These are phyloP conservation scores for Leptinotarsa tumamoca DNA, from an alignment of 2,888 invertebrate genomes.

Conservation along the genomic window DNA sequence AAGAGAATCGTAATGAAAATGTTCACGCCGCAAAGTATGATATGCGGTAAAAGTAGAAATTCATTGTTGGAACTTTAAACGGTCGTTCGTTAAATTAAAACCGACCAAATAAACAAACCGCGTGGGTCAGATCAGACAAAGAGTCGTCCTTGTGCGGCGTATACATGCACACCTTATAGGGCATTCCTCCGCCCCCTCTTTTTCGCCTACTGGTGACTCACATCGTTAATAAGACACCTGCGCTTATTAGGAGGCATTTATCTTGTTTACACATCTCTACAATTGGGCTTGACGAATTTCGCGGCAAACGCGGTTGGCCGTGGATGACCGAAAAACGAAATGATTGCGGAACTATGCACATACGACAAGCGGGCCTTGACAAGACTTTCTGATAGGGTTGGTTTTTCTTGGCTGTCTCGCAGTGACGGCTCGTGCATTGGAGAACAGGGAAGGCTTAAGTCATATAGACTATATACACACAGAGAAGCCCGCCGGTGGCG, in stretches of 20 bases:
- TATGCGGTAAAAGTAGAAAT: neutral
- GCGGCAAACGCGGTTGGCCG: neutral
- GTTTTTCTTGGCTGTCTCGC: too few relatives aligned
- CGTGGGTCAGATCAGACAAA: constrained; percentile 16
- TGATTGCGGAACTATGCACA: neutral
- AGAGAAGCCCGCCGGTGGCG: too few relatives aligned
- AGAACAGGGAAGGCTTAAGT: too few relatives aligned
- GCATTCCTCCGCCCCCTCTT: constrained; percentile 38
- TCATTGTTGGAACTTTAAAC: neutral
- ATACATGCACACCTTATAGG: constrained; percentile 45
- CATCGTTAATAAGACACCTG: constrained; percentile 22
- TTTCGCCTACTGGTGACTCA: constrained; percentile 50
- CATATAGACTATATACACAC: too few relatives aligned
- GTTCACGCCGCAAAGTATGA: neutral
- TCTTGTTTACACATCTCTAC: constrained; percentile 21
- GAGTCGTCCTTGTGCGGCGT: constrained; percentile 14
- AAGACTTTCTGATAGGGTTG: neutral
- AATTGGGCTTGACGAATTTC: neutral
- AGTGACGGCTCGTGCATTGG: too few relatives aligned
- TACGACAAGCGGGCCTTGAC: neutral
- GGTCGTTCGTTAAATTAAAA: constrained; percentile 2
- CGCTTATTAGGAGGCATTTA: constrained; percentile 21
- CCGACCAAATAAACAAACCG: constrained; percentile 14
- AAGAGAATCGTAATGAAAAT: too few relatives aligned
- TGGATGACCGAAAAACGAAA: neutral